Percentiles rank a stretch among this genome's conserved stretches.
Conservation (phyloP, 2,797 vertebrate genomes). For the Petrocephalus sullivani region DNA sequence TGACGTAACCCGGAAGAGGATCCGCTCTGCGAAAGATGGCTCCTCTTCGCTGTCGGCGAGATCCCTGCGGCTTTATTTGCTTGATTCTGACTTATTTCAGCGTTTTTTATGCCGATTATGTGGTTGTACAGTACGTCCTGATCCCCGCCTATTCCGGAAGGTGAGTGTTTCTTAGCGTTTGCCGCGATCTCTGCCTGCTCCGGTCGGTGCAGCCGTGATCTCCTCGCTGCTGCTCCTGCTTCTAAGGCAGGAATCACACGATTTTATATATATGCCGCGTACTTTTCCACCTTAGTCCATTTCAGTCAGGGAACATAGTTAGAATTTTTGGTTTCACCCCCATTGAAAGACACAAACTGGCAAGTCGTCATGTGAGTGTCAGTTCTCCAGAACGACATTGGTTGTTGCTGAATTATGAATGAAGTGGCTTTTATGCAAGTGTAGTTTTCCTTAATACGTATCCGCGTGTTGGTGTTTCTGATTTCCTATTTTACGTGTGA, state of each 20-base stretch:
- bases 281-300: neutral
- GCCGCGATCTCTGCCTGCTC: neutral
- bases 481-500: neutral
- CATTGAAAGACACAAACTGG: neutral
- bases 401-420: neutral
- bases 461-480: neutral
- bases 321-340: neutral
- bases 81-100: slow-evolving; percentile 70
- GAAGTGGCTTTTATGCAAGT: neutral
- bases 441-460: neutral
- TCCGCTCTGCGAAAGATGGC: slow-evolving; percentile 58
- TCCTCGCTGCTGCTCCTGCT: neutral
- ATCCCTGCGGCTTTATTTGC: slow-evolving; percentile 68
- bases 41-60: slow-evolving; percentile 58
- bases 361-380: neutral
- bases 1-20: slow-evolving; percentile 52
- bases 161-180: slow-evolving; percentile 40
- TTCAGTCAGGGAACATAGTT: neutral
- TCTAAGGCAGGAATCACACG: neutral
- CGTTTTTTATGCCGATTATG: slow-evolving; percentile 73
- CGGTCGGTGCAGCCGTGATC: neutral
- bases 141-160: slow-evolving; percentile 65
- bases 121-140: slow-evolving; percentile 69
- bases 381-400: neutral
- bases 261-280: neutral